Percentiles rank a stretch among this genome's conserved stretches.
These are phyloP conservation scores for Aldabrachelys gigantea DNA, from an alignment of 2,113 vertebrate species.

Conservation along the genomic window DNA sequence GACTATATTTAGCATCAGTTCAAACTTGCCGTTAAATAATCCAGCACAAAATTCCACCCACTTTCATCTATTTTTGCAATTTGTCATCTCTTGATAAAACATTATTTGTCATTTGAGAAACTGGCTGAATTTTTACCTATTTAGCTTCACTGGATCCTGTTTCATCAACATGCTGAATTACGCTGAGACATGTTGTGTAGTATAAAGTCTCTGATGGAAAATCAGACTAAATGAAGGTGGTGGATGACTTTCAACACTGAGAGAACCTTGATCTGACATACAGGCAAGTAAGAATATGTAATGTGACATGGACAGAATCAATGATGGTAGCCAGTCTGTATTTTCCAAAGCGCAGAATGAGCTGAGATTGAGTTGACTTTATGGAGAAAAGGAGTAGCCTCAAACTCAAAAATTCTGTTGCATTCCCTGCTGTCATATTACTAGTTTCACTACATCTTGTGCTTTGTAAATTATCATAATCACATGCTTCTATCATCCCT, in stretches of 20 bases:
- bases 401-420: neutral
- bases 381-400: neutral
- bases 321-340: neutral
- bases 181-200: neutral
- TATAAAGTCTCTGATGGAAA: neutral
- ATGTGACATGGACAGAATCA: neutral
- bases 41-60: slow-evolving; percentile 9
- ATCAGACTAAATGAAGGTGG: neutral
- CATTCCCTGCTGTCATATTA: neutral
- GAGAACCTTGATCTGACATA: neutral
- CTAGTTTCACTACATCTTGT: neutral
- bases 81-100: neutral
- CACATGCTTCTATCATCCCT: neutral
- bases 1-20: neutral
- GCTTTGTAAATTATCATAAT: neutral
- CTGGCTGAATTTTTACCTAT: neutral
- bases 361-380: neutral
- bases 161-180: slow-evolving; percentile 17
- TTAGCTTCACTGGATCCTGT: slow-evolving; percentile 29
- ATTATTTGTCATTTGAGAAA: neutral
- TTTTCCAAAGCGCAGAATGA: neutral
- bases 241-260: neutral
- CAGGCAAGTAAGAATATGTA: accelerated
- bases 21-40: neutral
- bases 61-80: slow-evolving; percentile 23